phyloP scores from a whole-genome alignment of 2,113 vertebrate genomes.

The Cnemophilus loriae region DNA sequence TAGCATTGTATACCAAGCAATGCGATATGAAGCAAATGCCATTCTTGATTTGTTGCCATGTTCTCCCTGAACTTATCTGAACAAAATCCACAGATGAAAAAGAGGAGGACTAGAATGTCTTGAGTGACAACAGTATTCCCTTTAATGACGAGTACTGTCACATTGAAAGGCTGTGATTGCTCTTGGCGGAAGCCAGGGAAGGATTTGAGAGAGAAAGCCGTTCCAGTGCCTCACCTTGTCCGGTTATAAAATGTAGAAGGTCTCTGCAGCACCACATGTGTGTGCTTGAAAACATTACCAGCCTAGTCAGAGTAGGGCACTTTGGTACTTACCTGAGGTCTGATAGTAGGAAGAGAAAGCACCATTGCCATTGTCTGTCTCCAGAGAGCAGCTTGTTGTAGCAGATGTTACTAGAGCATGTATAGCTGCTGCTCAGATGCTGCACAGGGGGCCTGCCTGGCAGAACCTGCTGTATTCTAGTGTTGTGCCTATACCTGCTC shows the following conservation, averaged over 20 bases:
- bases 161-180: not conserved
- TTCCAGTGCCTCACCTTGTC: not conserved
- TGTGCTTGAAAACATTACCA: not conserved
- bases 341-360: not conserved
- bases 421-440: not conserved
- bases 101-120: not conserved
- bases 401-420: not conserved
- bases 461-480: not conserved
- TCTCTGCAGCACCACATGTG: not conserved
- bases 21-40: not conserved
- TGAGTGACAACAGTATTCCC: not conserved
- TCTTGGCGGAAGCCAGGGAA: not conserved
- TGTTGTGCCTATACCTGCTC: not conserved
- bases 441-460: not conserved
- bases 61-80: not conserved
- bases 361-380: not conserved
- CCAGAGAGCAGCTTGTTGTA: not conserved
- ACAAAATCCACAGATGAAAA: not conserved
- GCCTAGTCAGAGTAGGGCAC: not conserved
- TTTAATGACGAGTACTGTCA: not conserved
- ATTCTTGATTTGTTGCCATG: not conserved
- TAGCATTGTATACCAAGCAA: not conserved
- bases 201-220: not conserved
- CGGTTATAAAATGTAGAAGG: not conserved
- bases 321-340: not conserved